Evolutionary conservation across 2,113 vertebrate genomes (phyloP).

Genomic region (Chamaea fasciata): DNA sequence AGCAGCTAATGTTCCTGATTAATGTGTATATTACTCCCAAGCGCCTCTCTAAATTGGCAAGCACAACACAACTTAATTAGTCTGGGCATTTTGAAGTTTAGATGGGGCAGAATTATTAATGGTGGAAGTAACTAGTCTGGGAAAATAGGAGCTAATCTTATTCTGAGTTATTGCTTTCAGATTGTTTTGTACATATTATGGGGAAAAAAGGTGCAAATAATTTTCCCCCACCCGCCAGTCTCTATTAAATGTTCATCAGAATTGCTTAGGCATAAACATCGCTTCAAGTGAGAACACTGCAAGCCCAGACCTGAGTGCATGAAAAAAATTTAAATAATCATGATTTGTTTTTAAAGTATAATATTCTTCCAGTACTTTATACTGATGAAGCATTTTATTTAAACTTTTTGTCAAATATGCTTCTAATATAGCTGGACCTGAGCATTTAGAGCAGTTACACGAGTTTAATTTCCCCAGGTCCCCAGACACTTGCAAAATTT

Average conservation of each 20-base stretch:
- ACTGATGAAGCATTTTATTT: not conserved
- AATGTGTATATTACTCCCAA: not conserved
- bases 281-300: not conserved
- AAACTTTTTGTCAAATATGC: not conserved
- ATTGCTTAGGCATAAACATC: not conserved
- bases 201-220: not conserved
- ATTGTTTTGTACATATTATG: not conserved
- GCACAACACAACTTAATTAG: not conserved
- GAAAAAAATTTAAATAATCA: not conserved
- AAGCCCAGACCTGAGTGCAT: not conserved
- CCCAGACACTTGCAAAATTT: not conserved
- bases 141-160: not conserved
- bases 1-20: not conserved
- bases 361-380: not conserved
- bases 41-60: not conserved
- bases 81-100: not conserved
- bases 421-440: not conserved
- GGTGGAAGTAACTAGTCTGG: not conserved
- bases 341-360: not conserved
- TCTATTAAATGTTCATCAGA: not conserved
- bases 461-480: not conserved
- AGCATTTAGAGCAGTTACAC: not conserved
- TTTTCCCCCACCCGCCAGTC: rapidly evolving
- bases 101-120: not conserved
- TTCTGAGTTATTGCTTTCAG: not conserved